Percentiles rank a stretch among this genome's conserved stretches.
Evolutionary conservation across 2,113 vertebrate genomes (phyloP).

Genomic region (Miniopterus natalensis): DNA sequence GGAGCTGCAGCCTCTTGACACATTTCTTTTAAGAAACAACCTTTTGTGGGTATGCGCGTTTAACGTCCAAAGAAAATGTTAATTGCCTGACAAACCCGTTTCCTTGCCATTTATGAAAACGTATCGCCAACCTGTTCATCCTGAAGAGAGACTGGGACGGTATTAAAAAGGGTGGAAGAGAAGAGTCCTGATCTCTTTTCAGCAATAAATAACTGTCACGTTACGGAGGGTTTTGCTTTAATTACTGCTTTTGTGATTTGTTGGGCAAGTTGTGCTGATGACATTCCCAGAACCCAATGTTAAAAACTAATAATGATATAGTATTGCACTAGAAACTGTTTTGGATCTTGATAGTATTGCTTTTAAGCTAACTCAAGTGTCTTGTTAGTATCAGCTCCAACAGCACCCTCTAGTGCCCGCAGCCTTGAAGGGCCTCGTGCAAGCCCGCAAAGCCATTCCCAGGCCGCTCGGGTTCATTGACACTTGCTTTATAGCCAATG

Average conservation of each 20-base stretch:
- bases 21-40: slow-evolving; percentile 55
- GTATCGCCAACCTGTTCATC: slow-evolving; percentile 60
- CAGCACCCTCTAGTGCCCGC: slow-evolving; percentile 89
- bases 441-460: not conserved
- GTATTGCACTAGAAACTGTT: slow-evolving; percentile 86
- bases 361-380: slow-evolving; percentile 60
- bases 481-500: slow-evolving; percentile 45
- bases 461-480: not conserved
- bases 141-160: slow-evolving; percentile 66
- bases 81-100: slow-evolving; percentile 78
- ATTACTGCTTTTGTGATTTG: slow-evolving; percentile 86
- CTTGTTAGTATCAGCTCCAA: slow-evolving; percentile 85
- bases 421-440: slow-evolving; percentile 19
- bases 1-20: slow-evolving; percentile 61
- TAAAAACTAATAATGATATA: slow-evolving; percentile 87
- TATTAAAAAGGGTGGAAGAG: slow-evolving; percentile 61
- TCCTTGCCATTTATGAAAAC: slow-evolving; percentile 83
- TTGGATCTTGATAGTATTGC: slow-evolving; percentile 82
- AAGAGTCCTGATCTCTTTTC: slow-evolving; percentile 47
- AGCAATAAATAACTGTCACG: slow-evolving; percentile 73
- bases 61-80: slow-evolving; percentile 79
- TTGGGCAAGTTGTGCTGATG: slow-evolving; percentile 82
- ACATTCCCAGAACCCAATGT: slow-evolving; percentile 79
- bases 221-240: slow-evolving; percentile 83
- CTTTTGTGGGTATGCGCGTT: slow-evolving; percentile 67